A percentile compares a stretch with the other conserved stretches of the same genome.
phyloP scores from a whole-genome alignment of 2,888 invertebrate species.

The Aricia artaxerxes region DNA sequence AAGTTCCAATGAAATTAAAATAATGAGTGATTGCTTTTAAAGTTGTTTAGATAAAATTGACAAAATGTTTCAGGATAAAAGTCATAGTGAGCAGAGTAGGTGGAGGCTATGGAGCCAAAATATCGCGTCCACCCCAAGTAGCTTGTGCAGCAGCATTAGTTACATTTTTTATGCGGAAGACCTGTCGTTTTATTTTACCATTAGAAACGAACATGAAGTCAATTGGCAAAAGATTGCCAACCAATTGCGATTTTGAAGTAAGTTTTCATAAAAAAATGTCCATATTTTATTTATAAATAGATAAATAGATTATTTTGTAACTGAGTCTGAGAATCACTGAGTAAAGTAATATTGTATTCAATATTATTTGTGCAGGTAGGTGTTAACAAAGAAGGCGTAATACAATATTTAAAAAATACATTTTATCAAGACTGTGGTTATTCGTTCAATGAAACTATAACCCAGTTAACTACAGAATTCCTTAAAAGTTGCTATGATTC shows the following conservation, averaged over 20 bases:
- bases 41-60: neutral
- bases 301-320: too few species aligned
- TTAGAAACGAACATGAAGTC: slow-evolving; percentile 83
- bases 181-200: slow-evolving; percentile 82
- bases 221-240: slow-evolving; percentile 79
- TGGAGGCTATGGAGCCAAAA: slow-evolving; percentile 83
- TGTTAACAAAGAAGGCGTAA: slow-evolving; percentile 82
- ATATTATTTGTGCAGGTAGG: slow-evolving; percentile 67
- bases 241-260: slow-evolving; percentile 78
- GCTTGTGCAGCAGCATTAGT: slow-evolving; percentile 84
- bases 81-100: slow-evolving; percentile 83
- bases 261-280: slow-evolving; percentile 31
- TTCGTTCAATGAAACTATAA: slow-evolving; percentile 70
- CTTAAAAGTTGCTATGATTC: slow-evolving; percentile 79
- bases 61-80: slow-evolving; percentile 73
- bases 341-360: neutral
- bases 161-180: slow-evolving; percentile 76
- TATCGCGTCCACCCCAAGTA: slow-evolving; percentile 78
- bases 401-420: slow-evolving; percentile 81
- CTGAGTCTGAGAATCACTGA: too few species aligned
- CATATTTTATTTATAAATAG: neutral
- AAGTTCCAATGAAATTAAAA: neutral
- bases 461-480: slow-evolving; percentile 56
- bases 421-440: slow-evolving; percentile 78
- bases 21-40: neutral